Evolutionary conservation across 1,140 invertebrate genomes (phyloP).

Genomic region (Yoshiicerus persimilis): DNA sequence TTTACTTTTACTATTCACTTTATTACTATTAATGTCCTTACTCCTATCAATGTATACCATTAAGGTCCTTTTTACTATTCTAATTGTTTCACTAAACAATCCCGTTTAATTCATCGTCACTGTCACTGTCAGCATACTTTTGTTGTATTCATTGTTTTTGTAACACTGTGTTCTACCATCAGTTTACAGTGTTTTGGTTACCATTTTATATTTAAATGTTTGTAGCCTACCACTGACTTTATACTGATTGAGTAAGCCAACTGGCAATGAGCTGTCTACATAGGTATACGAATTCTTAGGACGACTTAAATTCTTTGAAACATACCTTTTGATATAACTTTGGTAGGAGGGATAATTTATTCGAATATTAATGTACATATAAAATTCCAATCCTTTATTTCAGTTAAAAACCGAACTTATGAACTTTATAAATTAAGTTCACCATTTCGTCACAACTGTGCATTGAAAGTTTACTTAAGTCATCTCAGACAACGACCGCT

Average conservation of each 20-base stretch:
- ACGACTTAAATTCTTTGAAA: no score
- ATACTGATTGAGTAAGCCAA: no score
- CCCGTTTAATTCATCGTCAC: not conserved
- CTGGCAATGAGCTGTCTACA: no score
- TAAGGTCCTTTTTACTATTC: not conserved
- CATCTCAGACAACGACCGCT: not conserved
- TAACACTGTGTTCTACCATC: not conserved
- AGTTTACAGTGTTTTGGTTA: no score
- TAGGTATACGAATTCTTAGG: no score
- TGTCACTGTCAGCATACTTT: not conserved
- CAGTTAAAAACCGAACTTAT: not conserved
- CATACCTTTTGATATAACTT: no score
- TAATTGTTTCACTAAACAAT: not conserved
- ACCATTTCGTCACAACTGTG: not conserved
- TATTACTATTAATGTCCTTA: not conserved
- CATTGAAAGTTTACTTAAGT: not conserved
- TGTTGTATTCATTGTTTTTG: not conserved
- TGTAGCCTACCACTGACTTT: no score
- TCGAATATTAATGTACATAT: not conserved
- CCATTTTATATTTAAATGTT: no score
- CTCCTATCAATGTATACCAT: not conserved
- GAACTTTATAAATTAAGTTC: not conserved
- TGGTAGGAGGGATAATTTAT: not conserved
- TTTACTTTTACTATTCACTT: not conserved
- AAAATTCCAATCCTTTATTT: not conserved